Percentiles rank a stretch among this genome's conserved stretches.
Conservation (phyloP, 1,140 invertebrate species). For the Temnothorax curvispinosus region DNA sequence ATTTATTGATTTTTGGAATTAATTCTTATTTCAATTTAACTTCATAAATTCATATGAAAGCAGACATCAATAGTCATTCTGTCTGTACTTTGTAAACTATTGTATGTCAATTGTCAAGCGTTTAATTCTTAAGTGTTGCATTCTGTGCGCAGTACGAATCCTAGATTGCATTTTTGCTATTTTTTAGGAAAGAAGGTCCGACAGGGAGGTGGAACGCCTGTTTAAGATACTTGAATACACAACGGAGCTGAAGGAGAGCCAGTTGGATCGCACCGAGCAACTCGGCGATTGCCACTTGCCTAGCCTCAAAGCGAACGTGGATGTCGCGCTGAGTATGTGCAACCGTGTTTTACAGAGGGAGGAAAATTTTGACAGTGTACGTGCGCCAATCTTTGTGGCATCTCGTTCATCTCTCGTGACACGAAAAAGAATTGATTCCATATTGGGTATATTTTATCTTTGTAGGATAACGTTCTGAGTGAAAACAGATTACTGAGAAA, state of each 20-base stretch:
- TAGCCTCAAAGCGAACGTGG: conserved; percentile 88
- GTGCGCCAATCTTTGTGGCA: conserved; percentile 17
- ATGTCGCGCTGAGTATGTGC: conserved; percentile 89
- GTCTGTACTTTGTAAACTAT: not conserved
- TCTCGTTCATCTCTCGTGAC: not conserved
- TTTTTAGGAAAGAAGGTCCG: conserved; percentile 90
- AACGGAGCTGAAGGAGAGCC: conserved; percentile 91
- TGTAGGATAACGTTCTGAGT: conserved; percentile 85
- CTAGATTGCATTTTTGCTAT: conserved; percentile 22
- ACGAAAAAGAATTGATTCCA: conserved; percentile 79
- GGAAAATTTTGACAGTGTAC: conserved; percentile 85
- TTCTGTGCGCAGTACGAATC: not conserved
- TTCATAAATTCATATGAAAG: not conserved
- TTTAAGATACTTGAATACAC: conserved; percentile 92
- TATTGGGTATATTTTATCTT: conserved; percentile 61
- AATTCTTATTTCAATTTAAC: not conserved
- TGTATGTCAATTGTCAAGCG: not conserved
- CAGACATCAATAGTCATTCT: too few relatives aligned
- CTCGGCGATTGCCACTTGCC: conserved; percentile 88
- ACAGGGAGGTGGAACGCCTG: conserved; percentile 92
- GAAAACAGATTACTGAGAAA: conserved; percentile 87
- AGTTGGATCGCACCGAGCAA: conserved; percentile 88
- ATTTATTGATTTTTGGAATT: conserved; percentile 14
- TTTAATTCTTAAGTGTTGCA: not conserved
- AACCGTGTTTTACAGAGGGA: conserved; percentile 86